Percentiles rank a stretch among this genome's conserved stretches.
phyloP scores from a whole-genome alignment of 2,888 invertebrate genomes.

The Argynnis bischoffii region DNA sequence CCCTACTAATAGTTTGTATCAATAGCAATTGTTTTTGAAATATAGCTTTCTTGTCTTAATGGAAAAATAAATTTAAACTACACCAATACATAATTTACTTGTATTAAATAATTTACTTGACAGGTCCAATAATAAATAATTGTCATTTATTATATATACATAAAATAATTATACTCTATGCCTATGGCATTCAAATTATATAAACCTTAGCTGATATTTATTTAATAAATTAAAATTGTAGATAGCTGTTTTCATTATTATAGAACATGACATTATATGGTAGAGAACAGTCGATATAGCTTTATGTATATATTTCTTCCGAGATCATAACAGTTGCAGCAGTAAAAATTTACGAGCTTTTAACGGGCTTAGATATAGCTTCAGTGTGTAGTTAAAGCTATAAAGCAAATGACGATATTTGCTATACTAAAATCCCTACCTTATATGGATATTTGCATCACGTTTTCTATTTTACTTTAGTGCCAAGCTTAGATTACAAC shows the following conservation, averaged over 20 bases:
- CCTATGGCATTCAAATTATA: too few relatives aligned
- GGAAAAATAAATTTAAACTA: background rate
- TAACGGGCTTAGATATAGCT: slow-evolving; percentile 13
- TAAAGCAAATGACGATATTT: background rate
- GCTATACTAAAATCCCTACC: background rate
- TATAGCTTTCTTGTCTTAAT: background rate
- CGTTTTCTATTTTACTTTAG: slow-evolving; percentile 9
- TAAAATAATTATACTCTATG: too few relatives aligned
- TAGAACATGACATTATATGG: background rate
- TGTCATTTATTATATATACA: too few relatives aligned
- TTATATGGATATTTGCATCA: slow-evolving; percentile 8
- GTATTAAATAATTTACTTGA: background rate
- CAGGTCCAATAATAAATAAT: too few relatives aligned
- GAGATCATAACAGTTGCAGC: slow-evolving; percentile 45
- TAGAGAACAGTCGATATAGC: slow-evolving; percentile 3
- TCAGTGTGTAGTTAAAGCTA: slow-evolving; percentile 2
- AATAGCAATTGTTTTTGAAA: background rate
- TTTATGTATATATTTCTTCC: slow-evolving; percentile 1
- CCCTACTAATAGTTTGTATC: background rate
- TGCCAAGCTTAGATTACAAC: slow-evolving; percentile 10
- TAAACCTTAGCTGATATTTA: too few relatives aligned
- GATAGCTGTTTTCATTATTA: too few relatives aligned
- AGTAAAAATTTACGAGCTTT: slow-evolving; percentile 28
- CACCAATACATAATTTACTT: too few relatives aligned
- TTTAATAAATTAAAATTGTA: too few relatives aligned